Percentiles rank a stretch among this genome's conserved stretches.
Evolutionary conservation across 1,140 invertebrate species (phyloP).

Genomic region (Ylistrum balloti): DNA sequence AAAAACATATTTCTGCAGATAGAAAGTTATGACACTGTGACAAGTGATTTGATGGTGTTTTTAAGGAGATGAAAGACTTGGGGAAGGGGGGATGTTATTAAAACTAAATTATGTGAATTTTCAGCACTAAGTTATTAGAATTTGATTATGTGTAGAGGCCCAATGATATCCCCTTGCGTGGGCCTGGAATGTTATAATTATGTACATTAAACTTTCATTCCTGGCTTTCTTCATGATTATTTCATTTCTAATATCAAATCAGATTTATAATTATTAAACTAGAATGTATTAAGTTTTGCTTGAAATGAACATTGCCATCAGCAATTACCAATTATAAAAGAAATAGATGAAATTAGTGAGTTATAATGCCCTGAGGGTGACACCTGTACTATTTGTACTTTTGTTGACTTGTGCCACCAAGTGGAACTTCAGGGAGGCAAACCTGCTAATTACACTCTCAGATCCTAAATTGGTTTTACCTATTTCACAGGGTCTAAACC

Average conservation of each 20-base stretch:
- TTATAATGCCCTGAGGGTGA: background rate
- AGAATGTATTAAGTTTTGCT: background rate
- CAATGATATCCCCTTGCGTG: too few relatives aligned
- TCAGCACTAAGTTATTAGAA: too few relatives aligned
- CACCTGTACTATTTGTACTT: background rate
- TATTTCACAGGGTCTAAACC: background rate
- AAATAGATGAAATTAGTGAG: background rate
- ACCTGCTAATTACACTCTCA: background rate
- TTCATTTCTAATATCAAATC: background rate
- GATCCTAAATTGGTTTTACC: constrained; percentile 1
- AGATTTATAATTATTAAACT: background rate
- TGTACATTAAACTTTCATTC: background rate
- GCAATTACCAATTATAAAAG: background rate
- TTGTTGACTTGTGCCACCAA: background rate
- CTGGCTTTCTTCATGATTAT: background rate
- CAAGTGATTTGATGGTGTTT: too few relatives aligned
- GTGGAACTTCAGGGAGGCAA: constrained; percentile 10
- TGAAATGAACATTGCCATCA: background rate
- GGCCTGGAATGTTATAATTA: background rate
- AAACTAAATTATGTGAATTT: too few relatives aligned
- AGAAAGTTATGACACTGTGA: too few relatives aligned
- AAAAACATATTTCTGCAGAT: too few relatives aligned
- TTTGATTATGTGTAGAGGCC: too few relatives aligned
- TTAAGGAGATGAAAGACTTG: too few relatives aligned
- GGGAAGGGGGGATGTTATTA: too few relatives aligned